Conservation (phyloP, 2,888 invertebrate genomes). For the Drosophila anomelani region DNA sequence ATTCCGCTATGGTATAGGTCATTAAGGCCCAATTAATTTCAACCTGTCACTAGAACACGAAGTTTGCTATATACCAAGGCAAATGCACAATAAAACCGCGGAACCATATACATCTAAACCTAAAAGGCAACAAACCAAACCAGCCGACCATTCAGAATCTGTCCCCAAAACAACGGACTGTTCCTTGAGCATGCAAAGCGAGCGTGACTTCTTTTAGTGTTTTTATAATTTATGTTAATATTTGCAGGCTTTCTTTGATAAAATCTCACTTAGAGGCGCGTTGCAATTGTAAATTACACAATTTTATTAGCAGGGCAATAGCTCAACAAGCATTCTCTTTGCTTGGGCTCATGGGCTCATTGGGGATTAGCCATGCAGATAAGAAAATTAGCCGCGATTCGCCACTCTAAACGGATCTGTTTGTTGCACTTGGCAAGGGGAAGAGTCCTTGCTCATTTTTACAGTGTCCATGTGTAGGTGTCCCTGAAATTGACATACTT, state of each 20-base stretch:
- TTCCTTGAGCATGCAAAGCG: constrained; percentile 18
- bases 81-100: not conserved
- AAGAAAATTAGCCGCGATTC: not conserved
- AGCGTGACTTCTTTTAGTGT: constrained; percentile 22
- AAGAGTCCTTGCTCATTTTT: constrained; percentile 1
- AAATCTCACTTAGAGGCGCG: constrained; percentile 15
- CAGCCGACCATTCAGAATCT: not conserved
- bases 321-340: constrained; percentile 35
- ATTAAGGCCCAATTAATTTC: constrained; percentile 7
- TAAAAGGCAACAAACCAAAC: constrained; percentile 1
- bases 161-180: not conserved
- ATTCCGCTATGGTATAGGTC: constrained; percentile 9
- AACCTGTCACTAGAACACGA: constrained; percentile 10
- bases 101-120: not conserved
- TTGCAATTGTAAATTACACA: constrained; percentile 53
- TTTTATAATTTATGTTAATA: constrained; percentile 26
- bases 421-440: not conserved
- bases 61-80: constrained; percentile 9
- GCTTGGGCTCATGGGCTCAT: constrained; percentile 18
- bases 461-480: not conserved
- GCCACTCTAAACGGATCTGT: not conserved
- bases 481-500: constrained; percentile 29
- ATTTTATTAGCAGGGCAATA: constrained; percentile 40
- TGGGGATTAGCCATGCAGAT: constrained; percentile 5
- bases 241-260: constrained; percentile 24